Base-by-base conservation (phyloP, 2,888 invertebrate genomes). In the Geophilus truncorum region DNA sequence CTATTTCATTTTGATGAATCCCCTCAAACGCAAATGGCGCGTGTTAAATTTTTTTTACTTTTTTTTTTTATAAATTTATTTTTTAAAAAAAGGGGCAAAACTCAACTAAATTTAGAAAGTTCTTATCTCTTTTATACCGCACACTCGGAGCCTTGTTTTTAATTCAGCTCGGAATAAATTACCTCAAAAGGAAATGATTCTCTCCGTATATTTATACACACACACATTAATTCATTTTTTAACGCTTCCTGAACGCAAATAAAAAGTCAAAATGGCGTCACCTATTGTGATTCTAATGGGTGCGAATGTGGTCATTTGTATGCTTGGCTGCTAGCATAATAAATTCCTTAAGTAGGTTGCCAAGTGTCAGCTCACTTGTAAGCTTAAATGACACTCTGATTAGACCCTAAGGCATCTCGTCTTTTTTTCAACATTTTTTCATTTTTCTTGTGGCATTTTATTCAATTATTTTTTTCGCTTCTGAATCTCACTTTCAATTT, bases 261-360 rank as follows among this genome's bases (percentile, higher is more conserved):
- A 57, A 57, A 57, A 57, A 57, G 57, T 23, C 57, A 57, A 57
- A 57, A 57, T 57, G 57, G 57, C 57, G 57, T 57, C 57, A 57
- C 57, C 57, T 9, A 57, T 57, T 57, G 57, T 57, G 9, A 57
- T 57, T 57, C 57, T 57, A 57, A 57, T 57, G 57, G 57, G 57
- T 57, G 57, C n/a, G 57, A 57, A 57, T 57, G 57, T 21, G 57
- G 57, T 57, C 18, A 57, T 57, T 57, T 57, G 57, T 57, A 57
- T 57, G 57, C 57, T 57, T 57, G 57, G 57, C 18, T 57, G 57
- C 57, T 23, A 18, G 57, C 57, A 57, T 57, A 57, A 57, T 57
- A 57, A 57, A 57, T 57, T 57, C 57, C 57, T 23, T 57, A 57
- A 57, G 57, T 57, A 57, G 57, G 57, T 57, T 57, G 57, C 57